Conservation (phyloP, 2,888 invertebrate species). For the Pollenia angustigena region DNA sequence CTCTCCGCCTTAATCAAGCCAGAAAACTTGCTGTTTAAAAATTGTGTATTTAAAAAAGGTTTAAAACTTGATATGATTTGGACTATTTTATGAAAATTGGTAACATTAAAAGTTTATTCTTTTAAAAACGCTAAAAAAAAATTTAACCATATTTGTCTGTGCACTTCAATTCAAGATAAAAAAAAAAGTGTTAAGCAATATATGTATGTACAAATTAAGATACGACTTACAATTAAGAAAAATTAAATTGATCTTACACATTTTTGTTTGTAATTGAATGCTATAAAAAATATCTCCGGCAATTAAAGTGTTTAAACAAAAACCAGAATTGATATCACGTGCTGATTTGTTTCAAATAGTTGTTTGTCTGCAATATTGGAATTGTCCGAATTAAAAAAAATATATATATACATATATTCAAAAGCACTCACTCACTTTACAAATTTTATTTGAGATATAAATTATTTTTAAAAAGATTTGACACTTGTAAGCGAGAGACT, state of each 20-base stretch:
- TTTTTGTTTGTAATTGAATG: slow-evolving; percentile 28
- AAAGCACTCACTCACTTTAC: slow-evolving; percentile 16
- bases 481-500: slow-evolving; percentile 62
- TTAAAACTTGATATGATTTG: too few species aligned
- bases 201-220: not conserved
- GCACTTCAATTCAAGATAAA: not conserved
- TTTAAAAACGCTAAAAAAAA: too few species aligned
- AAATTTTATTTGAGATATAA: slow-evolving; percentile 53
- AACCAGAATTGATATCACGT: slow-evolving; percentile 59
- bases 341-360: slow-evolving; percentile 50
- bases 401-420: too few species aligned
- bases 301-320: slow-evolving; percentile 46
- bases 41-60: too few species aligned
- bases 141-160: not conserved
- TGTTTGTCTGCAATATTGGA: slow-evolving; percentile 11
- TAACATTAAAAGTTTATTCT: too few species aligned
- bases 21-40: too few species aligned
- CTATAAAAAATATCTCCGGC: slow-evolving; percentile 19
- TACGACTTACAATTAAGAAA: not conserved
- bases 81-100: too few species aligned
- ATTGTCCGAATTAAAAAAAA: slow-evolving; percentile 37
- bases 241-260: slow-evolving; percentile 39
- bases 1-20: too few species aligned
- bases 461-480: slow-evolving; percentile 64
- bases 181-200: not conserved